These are phyloP conservation scores for Accipiter virgatus DNA, from an alignment of 2,113 vertebrate species.

Conservation along the genomic window DNA sequence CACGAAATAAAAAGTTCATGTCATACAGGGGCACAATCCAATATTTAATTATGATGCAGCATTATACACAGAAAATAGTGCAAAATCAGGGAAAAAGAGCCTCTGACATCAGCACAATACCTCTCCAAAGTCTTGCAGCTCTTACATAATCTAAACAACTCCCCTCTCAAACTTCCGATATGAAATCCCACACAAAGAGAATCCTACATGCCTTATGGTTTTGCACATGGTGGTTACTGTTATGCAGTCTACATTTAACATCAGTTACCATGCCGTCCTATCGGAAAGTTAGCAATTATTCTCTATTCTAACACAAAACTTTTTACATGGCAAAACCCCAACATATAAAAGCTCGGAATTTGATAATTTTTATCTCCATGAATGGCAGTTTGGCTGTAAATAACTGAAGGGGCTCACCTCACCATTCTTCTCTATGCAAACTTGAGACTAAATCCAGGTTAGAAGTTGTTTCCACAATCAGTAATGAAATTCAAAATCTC, in stretches of 20 bases:
- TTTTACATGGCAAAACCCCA: background rate
- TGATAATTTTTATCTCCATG: background rate
- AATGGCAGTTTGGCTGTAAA: background rate
- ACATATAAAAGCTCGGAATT: background rate
- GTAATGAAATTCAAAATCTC: background rate
- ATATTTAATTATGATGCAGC: background rate
- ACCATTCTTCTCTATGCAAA: background rate
- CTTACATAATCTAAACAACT: background rate
- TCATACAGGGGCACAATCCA: background rate
- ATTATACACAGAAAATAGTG: background rate
- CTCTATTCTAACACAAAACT: background rate
- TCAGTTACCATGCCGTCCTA: background rate
- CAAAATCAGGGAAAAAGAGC: background rate
- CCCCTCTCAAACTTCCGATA: background rate
- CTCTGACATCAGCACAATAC: background rate
- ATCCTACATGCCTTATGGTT: accelerated
- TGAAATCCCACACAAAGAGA: background rate
- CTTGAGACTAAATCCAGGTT: background rate
- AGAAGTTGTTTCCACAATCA: background rate
- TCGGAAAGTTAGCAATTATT: background rate
- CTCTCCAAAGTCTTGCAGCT: background rate
- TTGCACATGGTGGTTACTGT: background rate
- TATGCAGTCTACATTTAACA: background rate
- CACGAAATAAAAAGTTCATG: background rate
- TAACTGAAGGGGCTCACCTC: background rate